These are phyloP conservation scores for Motacilla tschutschensis DNA, from an alignment of 2,113 vertebrate genomes.

Conservation along the genomic window DNA sequence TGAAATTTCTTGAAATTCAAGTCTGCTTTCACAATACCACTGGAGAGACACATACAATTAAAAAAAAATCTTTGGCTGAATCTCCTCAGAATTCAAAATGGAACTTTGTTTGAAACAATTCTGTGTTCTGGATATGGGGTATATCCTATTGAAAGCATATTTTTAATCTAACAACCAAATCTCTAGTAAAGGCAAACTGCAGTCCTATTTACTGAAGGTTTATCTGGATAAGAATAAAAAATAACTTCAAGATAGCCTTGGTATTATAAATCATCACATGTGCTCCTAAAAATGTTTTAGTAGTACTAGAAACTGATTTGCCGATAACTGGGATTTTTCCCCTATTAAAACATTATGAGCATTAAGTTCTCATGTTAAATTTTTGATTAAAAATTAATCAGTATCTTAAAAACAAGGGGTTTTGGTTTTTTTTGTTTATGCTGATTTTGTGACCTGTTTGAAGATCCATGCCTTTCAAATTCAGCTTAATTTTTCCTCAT, in stretches of 20 bases:
- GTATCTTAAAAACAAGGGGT: neutral
- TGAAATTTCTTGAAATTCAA: neutral
- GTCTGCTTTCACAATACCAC: neutral
- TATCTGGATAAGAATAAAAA: neutral
- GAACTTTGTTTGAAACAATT: neutral
- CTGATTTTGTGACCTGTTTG: neutral
- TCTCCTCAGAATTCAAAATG: neutral
- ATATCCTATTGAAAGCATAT: neutral
- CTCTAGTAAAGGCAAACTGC: neutral
- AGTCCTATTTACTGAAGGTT: neutral
- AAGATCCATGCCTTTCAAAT: neutral
- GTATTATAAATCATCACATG: neutral
- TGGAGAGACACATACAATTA: neutral
- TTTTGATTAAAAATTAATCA: neutral
- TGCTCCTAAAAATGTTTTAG: neutral
- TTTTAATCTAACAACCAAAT: neutral
- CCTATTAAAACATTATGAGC: neutral
- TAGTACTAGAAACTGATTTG: neutral
- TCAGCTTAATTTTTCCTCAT: neutral
- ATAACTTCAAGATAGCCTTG: neutral
- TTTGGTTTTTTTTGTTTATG: neutral
- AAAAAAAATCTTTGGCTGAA: neutral
- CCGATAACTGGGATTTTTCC: fast-evolving
- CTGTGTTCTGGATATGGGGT: neutral
- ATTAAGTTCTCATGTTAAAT: neutral